Conservation (phyloP, 53 echinoderm and acorn worm species). For the Paracentrotus lividus region DNA sequence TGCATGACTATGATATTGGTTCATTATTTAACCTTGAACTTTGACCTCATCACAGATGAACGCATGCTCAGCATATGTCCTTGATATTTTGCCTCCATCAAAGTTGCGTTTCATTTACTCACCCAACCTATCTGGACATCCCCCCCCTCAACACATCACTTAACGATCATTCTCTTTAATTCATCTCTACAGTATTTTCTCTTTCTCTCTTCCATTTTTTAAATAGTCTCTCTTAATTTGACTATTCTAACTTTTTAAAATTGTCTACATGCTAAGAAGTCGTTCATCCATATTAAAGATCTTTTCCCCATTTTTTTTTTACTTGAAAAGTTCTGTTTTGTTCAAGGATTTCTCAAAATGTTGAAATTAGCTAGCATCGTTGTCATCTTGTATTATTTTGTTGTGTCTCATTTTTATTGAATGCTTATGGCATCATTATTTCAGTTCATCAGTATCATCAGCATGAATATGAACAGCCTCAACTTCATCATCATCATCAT, state of each 20-base stretch:
- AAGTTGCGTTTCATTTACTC: no score
- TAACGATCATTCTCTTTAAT: no score
- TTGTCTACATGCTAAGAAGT: no score
- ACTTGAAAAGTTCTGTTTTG: no score
- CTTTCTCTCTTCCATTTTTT: no score
- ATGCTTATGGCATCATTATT: slow-evolving; percentile 34
- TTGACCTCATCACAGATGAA: background rate
- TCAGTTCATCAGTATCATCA: background rate
- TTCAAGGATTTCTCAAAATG: background rate
- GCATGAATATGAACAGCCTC: slow-evolving; percentile 45
- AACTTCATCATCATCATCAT: slow-evolving; percentile 57
- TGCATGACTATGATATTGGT: background rate
- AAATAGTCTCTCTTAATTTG: no score
- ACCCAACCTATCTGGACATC: background rate
- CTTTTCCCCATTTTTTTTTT: no score
- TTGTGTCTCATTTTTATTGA: background rate
- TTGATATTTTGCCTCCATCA: background rate
- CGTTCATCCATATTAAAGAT: no score
- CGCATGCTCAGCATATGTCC: background rate
- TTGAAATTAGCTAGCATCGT: background rate
- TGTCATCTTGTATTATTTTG: background rate
- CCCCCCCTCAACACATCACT: no score
- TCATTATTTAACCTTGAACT: background rate
- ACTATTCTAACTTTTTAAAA: no score
- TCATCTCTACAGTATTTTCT: no score